Percentiles rank a stretch among this genome's conserved stretches.
Evolutionary conservation across 2,113 vertebrate genomes (phyloP).

Genomic region (Rhinolophus ferrumequinum): DNA sequence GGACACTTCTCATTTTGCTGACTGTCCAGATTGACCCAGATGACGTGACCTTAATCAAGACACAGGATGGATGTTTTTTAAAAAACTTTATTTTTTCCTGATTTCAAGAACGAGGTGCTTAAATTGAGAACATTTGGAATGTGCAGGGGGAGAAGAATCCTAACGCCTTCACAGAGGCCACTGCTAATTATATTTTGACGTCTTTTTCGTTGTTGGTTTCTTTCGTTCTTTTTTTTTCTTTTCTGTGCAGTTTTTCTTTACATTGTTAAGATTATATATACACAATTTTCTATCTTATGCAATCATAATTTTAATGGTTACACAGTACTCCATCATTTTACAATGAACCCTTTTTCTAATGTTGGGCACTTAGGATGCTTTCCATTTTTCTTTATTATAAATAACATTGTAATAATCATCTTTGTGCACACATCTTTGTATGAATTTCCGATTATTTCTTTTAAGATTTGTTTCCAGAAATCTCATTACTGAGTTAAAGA

Average conservation of each 20-base stretch:
- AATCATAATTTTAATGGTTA: constrained; percentile 15
- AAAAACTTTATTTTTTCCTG: neutral
- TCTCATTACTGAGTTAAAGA: constrained; percentile 28
- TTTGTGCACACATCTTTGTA: neutral
- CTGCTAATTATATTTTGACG: neutral
- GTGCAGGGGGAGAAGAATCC: too few relatives aligned
- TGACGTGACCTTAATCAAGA: neutral
- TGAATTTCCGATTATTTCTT: constrained; percentile 47
- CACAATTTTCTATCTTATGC: neutral
- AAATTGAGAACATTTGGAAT: constrained; percentile 1
- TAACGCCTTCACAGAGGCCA: neutral
- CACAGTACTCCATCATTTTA: neutral
- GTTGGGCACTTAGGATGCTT: neutral
- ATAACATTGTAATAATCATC: neutral
- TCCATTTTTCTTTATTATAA: constrained; percentile 3
- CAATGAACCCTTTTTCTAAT: neutral
- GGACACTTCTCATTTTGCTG: neutral
- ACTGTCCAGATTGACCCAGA: neutral
- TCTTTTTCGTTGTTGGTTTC: neutral
- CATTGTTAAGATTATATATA: neutral
- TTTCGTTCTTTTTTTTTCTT: neutral
- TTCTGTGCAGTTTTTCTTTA: neutral
- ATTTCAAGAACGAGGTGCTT: constrained; percentile 11
- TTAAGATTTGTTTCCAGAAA: neutral
- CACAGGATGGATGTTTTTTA: neutral